These are phyloP conservation scores for Apistogramma diplotaenia DNA, from an alignment of 2,113 vertebrate genomes.

Conservation along the genomic window DNA sequence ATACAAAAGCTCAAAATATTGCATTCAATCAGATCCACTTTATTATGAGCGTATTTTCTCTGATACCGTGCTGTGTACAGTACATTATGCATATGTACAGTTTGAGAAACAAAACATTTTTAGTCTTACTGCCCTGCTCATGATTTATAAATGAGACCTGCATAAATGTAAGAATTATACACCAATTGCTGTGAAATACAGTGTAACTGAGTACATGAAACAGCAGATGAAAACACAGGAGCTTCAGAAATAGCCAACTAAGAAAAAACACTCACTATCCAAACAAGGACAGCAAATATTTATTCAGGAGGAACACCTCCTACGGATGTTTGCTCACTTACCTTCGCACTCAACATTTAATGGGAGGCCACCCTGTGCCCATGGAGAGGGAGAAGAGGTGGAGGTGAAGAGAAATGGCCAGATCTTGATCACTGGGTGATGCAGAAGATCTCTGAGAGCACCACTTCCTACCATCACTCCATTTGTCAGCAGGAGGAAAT, in stretches of 20 bases:
- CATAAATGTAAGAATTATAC: slow-evolving; percentile 19
- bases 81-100: neutral
- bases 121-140: slow-evolving; percentile 14
- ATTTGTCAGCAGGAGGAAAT: slow-evolving; percentile 37
- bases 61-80: neutral
- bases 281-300: slow-evolving; percentile 64
- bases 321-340: slow-evolving; percentile 54
- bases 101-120: neutral
- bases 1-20: neutral
- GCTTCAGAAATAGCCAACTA: slow-evolving; percentile 7
- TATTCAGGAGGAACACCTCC: slow-evolving; percentile 40
- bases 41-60: neutral
- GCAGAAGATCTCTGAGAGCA: slow-evolving; percentile 33
- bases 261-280: slow-evolving; percentile 8
- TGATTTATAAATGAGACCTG: slow-evolving; percentile 51
- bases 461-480: neutral
- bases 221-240: slow-evolving; percentile 1
- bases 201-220: neutral
- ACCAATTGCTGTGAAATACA: slow-evolving; percentile 11
- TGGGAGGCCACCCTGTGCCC: slow-evolving; percentile 12
- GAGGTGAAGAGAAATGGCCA: slow-evolving; percentile 10
- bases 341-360: slow-evolving; percentile 49
- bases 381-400: neutral
- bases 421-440: slow-evolving; percentile 14
- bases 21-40: neutral